Evolutionary conservation across 2,113 vertebrate genomes (phyloP).

Genomic region (Gymnogyps californianus): DNA sequence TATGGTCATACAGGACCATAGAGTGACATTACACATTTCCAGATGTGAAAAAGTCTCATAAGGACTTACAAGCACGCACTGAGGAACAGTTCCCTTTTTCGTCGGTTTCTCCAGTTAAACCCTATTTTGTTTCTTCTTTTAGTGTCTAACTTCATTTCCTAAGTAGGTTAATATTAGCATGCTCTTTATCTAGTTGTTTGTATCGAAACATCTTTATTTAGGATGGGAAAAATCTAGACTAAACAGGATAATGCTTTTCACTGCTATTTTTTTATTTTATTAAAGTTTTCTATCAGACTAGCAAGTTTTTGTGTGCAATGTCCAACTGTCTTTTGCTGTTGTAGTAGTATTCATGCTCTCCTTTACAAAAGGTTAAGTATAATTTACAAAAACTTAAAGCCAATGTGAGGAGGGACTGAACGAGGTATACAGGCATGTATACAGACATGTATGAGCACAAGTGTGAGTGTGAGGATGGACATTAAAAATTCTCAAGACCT

Average conservation of each 20-base stretch:
- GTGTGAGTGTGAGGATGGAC: neutral
- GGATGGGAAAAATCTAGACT: neutral
- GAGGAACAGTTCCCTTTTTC: neutral
- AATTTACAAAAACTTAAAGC: neutral
- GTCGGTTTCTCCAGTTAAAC: neutral
- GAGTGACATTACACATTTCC: neutral
- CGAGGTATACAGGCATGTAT: neutral
- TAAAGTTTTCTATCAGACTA: neutral
- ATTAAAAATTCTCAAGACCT: neutral
- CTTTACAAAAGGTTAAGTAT: neutral
- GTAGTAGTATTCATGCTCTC: neutral
- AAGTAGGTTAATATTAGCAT: neutral
- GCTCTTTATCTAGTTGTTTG: neutral
- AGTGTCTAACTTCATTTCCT: neutral
- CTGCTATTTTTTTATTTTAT: neutral
- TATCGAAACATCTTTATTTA: neutral
- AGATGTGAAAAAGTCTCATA: neutral
- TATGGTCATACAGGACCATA: neutral
- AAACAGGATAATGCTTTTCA: neutral
- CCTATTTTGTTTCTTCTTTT: neutral
- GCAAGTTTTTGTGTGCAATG: neutral
- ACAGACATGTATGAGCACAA: neutral
- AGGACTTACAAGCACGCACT: neutral
- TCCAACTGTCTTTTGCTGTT: neutral
- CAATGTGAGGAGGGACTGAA: neutral